phyloP scores from a whole-genome alignment of 2,113 vertebrate genomes.

The Catharus bicknelli region DNA sequence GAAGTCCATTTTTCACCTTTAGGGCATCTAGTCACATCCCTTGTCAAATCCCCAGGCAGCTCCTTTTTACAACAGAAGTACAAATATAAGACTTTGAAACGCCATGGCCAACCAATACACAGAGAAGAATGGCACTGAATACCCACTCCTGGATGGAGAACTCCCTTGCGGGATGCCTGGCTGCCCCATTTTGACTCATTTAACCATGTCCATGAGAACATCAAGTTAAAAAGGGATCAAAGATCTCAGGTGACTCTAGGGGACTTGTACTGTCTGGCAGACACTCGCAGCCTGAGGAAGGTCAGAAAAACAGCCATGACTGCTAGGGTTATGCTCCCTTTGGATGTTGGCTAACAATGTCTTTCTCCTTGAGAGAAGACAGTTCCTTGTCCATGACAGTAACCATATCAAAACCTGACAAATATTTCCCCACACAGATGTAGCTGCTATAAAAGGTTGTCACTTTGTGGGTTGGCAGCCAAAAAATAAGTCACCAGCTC shows the following conservation, averaged over 20 bases:
- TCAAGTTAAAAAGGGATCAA: neutral
- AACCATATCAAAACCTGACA: neutral
- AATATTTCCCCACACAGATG: neutral
- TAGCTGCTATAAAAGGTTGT: neutral
- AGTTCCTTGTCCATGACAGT: neutral
- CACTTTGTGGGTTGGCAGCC: neutral
- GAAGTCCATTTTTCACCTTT: neutral
- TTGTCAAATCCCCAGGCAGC: neutral
- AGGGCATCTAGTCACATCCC: neutral
- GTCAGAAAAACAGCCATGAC: neutral
- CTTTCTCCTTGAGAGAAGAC: neutral
- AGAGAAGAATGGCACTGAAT: neutral
- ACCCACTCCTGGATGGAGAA: neutral
- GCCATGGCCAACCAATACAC: neutral
- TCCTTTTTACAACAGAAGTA: neutral
- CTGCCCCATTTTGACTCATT: neutral
- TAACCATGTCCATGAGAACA: neutral
- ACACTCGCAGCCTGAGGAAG: neutral
- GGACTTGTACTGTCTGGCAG: neutral
- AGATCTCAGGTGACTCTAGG: neutral
- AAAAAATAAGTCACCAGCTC: neutral
- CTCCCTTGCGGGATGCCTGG: neutral
- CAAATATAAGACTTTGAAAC: neutral
- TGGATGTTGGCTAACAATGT: neutral
- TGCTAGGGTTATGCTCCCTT: neutral